These are phyloP conservation scores for Strongylocentrotus purpuratus DNA, from an alignment of 35 echinoderm and acorn worm genomes.

Conservation along the genomic window DNA sequence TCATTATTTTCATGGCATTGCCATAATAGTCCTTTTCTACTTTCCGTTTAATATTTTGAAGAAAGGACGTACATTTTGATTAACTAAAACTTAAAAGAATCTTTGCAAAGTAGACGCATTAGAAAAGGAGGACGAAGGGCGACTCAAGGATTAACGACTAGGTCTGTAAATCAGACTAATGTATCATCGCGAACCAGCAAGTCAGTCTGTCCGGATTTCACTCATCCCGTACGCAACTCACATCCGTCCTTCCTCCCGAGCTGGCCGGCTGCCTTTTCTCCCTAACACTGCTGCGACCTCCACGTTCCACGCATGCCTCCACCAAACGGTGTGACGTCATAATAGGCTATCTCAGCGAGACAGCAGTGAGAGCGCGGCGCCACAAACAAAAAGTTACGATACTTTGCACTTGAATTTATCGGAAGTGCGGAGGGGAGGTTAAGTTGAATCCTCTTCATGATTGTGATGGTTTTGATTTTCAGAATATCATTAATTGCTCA, in stretches of 20 bases:
- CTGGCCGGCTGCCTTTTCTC: constrained; percentile 2
- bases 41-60: no score
- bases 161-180: not conserved
- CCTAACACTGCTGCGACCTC: not conserved
- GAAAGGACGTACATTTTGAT: no score
- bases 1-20: no score
- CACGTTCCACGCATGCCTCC: constrained; percentile 37
- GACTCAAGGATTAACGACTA: not conserved
- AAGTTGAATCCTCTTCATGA: no score
- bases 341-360: not conserved
- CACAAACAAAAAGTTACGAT: not conserved
- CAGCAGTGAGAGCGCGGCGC: not conserved
- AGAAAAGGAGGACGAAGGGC: not conserved
- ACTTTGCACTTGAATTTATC: no score
- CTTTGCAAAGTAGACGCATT: not conserved
- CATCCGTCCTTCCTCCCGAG: not conserved
- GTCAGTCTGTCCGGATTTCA: not conserved
- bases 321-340: constrained; percentile 1
- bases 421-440: no score
- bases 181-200: not conserved
- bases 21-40: no score
- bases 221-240: not conserved
- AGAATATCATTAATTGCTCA: no score
- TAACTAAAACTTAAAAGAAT: not conserved
- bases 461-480: no score